Base-by-base conservation (phyloP, 2,797 vertebrate genomes). In the Pipistrellus pygmaeus region DNA sequence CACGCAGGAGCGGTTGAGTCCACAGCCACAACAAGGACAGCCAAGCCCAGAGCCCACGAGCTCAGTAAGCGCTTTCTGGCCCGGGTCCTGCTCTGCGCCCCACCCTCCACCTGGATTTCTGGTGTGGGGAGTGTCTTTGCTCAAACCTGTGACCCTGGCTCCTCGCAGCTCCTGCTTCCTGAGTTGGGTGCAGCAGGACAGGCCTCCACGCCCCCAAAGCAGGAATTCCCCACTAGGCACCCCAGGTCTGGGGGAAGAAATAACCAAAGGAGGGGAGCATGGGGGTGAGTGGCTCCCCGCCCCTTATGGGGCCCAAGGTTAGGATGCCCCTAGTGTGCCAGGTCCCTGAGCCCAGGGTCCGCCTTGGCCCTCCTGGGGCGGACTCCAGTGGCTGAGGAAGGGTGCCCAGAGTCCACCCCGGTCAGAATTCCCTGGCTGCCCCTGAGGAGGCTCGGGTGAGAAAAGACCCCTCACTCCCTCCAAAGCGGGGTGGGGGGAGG, bases 251-350 rank as follows among this genome's bases (percentile, higher is more conserved):
- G 78, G 51, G 44, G 32, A 62, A 84, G 44, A 90, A 68, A 44
- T 17, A 78, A 96, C 46, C 89, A 88, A 93, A 96, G 48, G 68
- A 94, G 9, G 55, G 71, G 11, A 77, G 23, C 62, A 35, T 17
- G 55, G 90, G 90, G 71, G 32, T n/a, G 68, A 57, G 64, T 82
- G 32, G 68, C 73, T 46, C 93, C 93, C 60, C 18, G 53, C 66
- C 75, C 18, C 88, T 69, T 91, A 38, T 94, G 82, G 95, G 85
- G 17, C 23, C 30, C 0, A 46, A 84, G 48, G 66, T 4, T 85
- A 73, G 62, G 91, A 35, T 97, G 96, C 95, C 94, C 95, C 85
- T 88, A 78, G 62, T n/a, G 57, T 60, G 62, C 94, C 30, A 17
- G 64, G 55, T 80, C 69, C 44, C 27, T 15, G 64, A 64, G 35